These are phyloP conservation scores for Tupiocoris notatus DNA, from an alignment of 2,888 invertebrate species.

Conservation along the genomic window DNA sequence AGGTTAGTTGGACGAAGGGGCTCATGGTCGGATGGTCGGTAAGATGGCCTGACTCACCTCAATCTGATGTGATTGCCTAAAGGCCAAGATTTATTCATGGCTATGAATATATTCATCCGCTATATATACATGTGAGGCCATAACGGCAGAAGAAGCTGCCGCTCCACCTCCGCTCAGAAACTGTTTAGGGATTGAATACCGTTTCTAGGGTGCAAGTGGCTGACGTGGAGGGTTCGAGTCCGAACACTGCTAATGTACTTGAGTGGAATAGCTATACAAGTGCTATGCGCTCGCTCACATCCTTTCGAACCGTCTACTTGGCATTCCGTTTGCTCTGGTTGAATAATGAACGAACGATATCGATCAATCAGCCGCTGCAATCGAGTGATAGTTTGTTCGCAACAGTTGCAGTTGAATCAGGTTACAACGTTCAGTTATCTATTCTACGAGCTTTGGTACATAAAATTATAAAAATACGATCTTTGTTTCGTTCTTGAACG, in stretches of 20 bases:
- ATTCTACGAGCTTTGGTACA: no score
- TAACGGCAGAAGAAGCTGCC: slow-evolving; percentile 4
- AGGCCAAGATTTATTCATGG: slow-evolving; percentile 22
- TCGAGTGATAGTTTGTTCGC: no score
- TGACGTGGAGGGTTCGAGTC: background rate
- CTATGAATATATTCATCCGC: slow-evolving; percentile 32
- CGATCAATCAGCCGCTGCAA: no score
- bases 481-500: no score
- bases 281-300: no score
- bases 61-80: slow-evolving; percentile 27
- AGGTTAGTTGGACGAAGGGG: background rate
- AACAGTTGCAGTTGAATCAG: no score
- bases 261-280: no score
- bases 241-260: background rate
- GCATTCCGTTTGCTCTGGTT: no score
- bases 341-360: no score
- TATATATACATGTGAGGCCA: slow-evolving; percentile 30
- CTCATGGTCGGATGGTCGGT: background rate
- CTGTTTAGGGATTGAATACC: background rate
- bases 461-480: no score
- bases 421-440: no score
- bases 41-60: background rate
- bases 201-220: background rate
- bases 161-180: background rate
- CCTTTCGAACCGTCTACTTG: no score